phyloP scores from a whole-genome alignment of 1,140 invertebrate genomes.

The Dendrolimus kikuchii region DNA sequence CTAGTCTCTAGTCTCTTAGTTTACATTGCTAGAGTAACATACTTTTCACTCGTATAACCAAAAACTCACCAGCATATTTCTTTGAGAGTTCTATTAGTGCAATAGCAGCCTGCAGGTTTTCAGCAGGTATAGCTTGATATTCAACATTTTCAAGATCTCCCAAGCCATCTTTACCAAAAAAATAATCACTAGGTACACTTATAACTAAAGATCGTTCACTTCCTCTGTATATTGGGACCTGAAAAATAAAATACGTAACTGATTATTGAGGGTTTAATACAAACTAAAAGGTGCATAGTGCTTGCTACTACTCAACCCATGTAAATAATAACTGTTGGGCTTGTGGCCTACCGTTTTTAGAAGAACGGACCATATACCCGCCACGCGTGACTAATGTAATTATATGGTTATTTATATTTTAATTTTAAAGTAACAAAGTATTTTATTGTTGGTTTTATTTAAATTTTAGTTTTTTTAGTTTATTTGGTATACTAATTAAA shows the following conservation, averaged over 20 bases:
- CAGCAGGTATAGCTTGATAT: constrained; percentile 19
- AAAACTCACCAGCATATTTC: constrained; percentile 26
- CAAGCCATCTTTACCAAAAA: constrained; percentile 44
- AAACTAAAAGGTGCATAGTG: too few relatives aligned
- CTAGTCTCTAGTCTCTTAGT: neutral
- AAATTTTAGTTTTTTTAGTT: too few relatives aligned
- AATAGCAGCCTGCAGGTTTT: constrained; percentile 24
- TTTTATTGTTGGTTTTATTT: too few relatives aligned
- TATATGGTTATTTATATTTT: too few relatives aligned
- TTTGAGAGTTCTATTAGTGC: constrained; percentile 40
- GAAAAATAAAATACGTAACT: constrained; percentile 3
- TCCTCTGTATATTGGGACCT: constrained; percentile 46
- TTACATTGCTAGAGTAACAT: neutral
- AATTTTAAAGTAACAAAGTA: too few relatives aligned
- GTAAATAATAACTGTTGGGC: too few relatives aligned
- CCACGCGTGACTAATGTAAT: too few relatives aligned
- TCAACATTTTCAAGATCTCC: constrained; percentile 30
- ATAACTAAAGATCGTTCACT: constrained; percentile 21
- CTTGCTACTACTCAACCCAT: too few relatives aligned
- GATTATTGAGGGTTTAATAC: neutral
- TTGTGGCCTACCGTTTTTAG: too few relatives aligned
- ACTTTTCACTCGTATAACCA: neutral
- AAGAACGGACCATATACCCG: too few relatives aligned
- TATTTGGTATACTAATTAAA: too few relatives aligned
- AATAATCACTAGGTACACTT: constrained; percentile 25